phyloP scores from a whole-genome alignment of 2,113 vertebrate genomes.

The Castor canadensis region DNA sequence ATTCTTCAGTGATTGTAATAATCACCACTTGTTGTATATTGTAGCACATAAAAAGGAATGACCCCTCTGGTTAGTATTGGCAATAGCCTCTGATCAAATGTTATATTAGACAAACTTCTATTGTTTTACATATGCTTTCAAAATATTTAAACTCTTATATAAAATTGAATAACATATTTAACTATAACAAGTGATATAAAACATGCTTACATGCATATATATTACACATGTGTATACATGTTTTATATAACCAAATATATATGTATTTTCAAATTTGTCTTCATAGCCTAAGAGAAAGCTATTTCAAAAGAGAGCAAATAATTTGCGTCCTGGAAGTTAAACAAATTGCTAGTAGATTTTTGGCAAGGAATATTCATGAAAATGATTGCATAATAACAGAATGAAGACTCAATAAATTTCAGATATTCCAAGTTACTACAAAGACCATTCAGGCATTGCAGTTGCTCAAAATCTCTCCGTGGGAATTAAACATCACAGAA shows the following conservation, averaged over 20 bases:
- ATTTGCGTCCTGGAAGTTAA: neutral
- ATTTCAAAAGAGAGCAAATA: slow-evolving; percentile 24
- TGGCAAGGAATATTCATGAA: neutral
- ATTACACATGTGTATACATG: neutral
- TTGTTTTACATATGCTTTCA: neutral
- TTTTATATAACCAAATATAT: neutral
- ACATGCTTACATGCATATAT: too few relatives aligned
- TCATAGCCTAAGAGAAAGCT: neutral
- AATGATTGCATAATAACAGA: neutral
- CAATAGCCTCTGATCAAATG: neutral
- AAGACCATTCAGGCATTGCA: neutral
- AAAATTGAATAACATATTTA: neutral
- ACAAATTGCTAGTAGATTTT: neutral
- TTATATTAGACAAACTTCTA: neutral
- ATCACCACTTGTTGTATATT: neutral
- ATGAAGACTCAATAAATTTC: neutral
- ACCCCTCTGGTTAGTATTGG: neutral
- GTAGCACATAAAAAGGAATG: neutral
- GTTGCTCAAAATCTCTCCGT: neutral
- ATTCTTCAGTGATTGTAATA: neutral
- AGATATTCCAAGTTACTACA: neutral
- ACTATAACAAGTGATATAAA: neutral
- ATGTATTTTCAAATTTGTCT: neutral
- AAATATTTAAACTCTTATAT: neutral
- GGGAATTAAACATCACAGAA: neutral